Evolutionary conservation across 2,797 vertebrate genomes (phyloP).

Genomic region (Champsocephalus gunnari): DNA sequence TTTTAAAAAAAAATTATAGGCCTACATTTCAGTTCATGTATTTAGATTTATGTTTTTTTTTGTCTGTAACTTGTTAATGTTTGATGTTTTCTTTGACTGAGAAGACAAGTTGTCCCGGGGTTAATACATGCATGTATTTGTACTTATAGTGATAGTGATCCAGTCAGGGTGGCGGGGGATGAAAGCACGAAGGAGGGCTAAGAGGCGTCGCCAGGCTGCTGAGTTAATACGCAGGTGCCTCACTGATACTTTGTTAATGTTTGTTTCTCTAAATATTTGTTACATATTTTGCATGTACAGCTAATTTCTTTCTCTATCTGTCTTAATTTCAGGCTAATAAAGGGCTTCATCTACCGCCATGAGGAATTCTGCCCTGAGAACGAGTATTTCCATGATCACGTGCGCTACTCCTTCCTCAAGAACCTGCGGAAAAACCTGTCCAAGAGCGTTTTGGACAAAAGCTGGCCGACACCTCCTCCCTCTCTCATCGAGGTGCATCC

Average conservation of each 20-base stretch:
- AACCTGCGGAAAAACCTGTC: slow-evolving; percentile 91
- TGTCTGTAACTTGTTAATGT: slow-evolving; percentile 12
- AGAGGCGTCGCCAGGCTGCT: slow-evolving; percentile 90
- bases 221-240: slow-evolving; percentile 90
- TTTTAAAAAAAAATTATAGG: not conserved
- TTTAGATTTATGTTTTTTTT: not conserved
- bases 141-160: slow-evolving; percentile 88
- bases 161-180: slow-evolving; percentile 98
- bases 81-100: slow-evolving; percentile 30
- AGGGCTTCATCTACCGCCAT: slow-evolving; percentile 95
- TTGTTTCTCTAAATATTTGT: slow-evolving; percentile 20
- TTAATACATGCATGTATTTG: slow-evolving; percentile 41
- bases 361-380: slow-evolving; percentile 92
- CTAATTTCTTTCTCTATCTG: not conserved
- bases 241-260: slow-evolving; percentile 5
- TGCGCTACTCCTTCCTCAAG: slow-evolving; percentile 94
- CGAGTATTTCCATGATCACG: slow-evolving; percentile 94
- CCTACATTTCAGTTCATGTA: not conserved
- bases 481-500: slow-evolving; percentile 88
- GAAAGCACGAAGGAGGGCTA: slow-evolving; percentile 91
- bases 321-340: slow-evolving; percentile 88
- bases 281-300: not conserved
- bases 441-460: slow-evolving; percentile 91
- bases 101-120: slow-evolving; percentile 13
- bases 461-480: slow-evolving; percentile 91